These are phyloP conservation scores for Calosoma granatense DNA, from an alignment of 1,140 invertebrate species.

Conservation along the genomic window DNA sequence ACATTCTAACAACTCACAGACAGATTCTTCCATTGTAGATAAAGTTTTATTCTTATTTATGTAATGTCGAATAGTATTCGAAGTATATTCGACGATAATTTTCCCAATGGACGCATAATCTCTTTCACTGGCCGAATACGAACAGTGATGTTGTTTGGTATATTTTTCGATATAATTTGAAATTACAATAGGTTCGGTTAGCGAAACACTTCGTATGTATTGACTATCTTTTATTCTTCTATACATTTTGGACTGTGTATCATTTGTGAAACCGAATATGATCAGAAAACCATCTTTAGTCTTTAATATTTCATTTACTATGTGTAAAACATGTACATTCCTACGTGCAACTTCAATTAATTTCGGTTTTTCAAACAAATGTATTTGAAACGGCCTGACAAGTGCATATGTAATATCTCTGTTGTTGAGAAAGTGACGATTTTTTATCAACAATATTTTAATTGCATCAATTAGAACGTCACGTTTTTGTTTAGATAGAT, in stretches of 20 bases:
- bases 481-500: slow-evolving; percentile 12
- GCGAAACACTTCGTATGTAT: background rate
- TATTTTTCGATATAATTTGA: slow-evolving; percentile 5
- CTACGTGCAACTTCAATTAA: background rate
- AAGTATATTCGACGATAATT: background rate
- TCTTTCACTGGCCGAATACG: background rate
- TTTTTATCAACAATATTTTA: slow-evolving; percentile 10
- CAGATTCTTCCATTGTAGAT: slow-evolving; percentile 8
- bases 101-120: background rate
- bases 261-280: slow-evolving; percentile 8
- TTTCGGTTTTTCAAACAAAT: background rate
- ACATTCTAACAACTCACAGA: slow-evolving; percentile 15
- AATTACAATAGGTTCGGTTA: background rate
- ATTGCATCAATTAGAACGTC: slow-evolving; percentile 2
- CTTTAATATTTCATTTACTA: slow-evolving; percentile 13
- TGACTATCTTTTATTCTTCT: background rate
- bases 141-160: background rate
- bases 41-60: slow-evolving; percentile 14
- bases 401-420: slow-evolving; percentile 12
- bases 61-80: background rate
- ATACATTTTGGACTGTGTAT: background rate
- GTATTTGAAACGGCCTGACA: slow-evolving; percentile 12
- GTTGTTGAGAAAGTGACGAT: slow-evolving; percentile 5
- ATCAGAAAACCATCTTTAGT: slow-evolving; percentile 9
- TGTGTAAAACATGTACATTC: slow-evolving; percentile 14